Conservation (phyloP, 2,888 invertebrate species). For the Crocallis elinguaria region DNA sequence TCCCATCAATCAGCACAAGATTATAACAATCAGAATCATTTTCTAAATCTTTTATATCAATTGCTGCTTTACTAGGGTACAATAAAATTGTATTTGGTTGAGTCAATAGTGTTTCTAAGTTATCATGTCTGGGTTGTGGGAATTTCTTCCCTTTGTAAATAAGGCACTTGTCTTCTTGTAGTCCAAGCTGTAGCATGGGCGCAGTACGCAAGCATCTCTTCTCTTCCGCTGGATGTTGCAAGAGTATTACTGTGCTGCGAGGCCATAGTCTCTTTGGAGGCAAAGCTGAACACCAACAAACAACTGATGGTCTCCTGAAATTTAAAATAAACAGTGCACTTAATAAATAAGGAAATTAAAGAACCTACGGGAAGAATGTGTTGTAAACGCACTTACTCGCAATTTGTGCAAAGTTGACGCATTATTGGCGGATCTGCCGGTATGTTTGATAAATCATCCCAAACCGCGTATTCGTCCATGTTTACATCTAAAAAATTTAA, state of each 20-base stretch:
- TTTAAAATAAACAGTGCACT: no score
- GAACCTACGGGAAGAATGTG: no score
- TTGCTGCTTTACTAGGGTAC: conserved; percentile 91
- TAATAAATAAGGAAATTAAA: background rate
- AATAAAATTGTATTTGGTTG: conserved; percentile 89
- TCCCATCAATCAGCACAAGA: conserved; percentile 95
- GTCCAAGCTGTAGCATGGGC: conserved; percentile 92
- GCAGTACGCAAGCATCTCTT: conserved; percentile 95
- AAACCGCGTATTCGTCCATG: conserved; percentile 80
- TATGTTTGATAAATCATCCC: conserved; percentile 90
- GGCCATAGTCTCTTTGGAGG: conserved; percentile 89
- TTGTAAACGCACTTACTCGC: conserved; percentile 86
- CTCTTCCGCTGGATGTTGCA: conserved; percentile 97
- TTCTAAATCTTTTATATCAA: conserved; percentile 85
- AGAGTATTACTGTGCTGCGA: conserved; percentile 89
- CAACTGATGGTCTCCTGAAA: conserved; percentile 90
- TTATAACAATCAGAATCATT: conserved; percentile 86
- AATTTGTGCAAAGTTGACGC: conserved; percentile 88
- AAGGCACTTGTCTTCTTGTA: conserved; percentile 90
- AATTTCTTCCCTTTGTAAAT: conserved; percentile 94
- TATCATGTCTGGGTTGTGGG: conserved; percentile 87
- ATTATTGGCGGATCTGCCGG: conserved; percentile 91
- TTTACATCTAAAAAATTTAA: background rate
- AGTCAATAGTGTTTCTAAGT: conserved; percentile 87
- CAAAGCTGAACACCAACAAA: conserved; percentile 96